These are phyloP conservation scores for Andrena chrysosceles DNA, from an alignment of 2,888 invertebrate species.

Conservation along the genomic window DNA sequence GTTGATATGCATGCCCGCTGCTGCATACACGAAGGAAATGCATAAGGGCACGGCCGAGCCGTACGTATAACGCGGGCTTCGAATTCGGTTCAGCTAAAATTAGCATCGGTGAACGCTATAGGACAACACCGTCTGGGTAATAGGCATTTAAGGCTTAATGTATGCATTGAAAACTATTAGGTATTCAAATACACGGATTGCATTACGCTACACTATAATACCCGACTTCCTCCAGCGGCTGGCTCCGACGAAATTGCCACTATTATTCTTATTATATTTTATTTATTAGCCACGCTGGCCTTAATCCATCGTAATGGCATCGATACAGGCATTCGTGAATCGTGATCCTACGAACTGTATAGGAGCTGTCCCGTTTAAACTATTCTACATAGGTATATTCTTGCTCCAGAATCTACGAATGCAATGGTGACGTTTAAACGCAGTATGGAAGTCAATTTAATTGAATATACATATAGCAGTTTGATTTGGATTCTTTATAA, in stretches of 20 bases:
- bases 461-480: neutral
- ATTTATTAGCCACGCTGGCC: constrained; percentile 74
- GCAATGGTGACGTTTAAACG: neutral
- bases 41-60: constrained; percentile 32
- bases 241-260: constrained; percentile 73
- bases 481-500: neutral
- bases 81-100: constrained; percentile 74
- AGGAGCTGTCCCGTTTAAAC: neutral
- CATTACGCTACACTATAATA: constrained; percentile 78
- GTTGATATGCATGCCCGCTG: constrained; percentile 59
- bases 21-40: constrained; percentile 52
- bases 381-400: neutral
- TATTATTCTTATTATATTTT: constrained; percentile 77
- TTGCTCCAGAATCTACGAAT: neutral
- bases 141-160: constrained; percentile 80
- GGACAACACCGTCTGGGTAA: constrained; percentile 75
- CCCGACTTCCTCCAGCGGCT: constrained; percentile 67
- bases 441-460: neutral
- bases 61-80: constrained; percentile 51
- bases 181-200: constrained; percentile 82
- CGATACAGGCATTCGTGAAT: constrained; percentile 40
- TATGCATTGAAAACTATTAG: constrained; percentile 83
- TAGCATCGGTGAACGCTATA: constrained; percentile 74
- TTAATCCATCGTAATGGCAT: constrained; percentile 68
- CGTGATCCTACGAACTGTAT: constrained; percentile 9